Conservation (phyloP, 1,140 invertebrate genomes). For the Drosophila nigrodunni region DNA sequence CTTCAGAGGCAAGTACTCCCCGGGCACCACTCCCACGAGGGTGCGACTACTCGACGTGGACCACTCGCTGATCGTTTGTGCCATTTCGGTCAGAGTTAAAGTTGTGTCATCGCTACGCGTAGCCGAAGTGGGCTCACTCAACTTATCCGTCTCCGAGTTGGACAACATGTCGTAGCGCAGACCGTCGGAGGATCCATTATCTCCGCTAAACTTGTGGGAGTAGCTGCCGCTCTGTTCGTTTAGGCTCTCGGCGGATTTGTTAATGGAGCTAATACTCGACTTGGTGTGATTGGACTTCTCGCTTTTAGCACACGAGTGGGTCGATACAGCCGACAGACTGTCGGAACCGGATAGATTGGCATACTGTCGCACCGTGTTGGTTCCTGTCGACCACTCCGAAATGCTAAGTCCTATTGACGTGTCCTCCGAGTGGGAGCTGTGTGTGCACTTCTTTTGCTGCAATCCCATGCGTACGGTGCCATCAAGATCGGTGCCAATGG, state of each 20-base stretch:
- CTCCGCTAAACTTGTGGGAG: slow-evolving; percentile 81
- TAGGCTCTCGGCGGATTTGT: slow-evolving; percentile 82
- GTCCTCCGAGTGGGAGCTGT: slow-evolving; percentile 92
- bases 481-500: slow-evolving; percentile 90
- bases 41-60: slow-evolving; percentile 87
- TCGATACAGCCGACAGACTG: slow-evolving; percentile 87
- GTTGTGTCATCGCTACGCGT: slow-evolving; percentile 87
- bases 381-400: slow-evolving; percentile 93
- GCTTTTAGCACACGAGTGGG: slow-evolving; percentile 86
- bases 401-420: slow-evolving; percentile 93
- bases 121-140: slow-evolving; percentile 85
- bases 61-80: slow-evolving; percentile 87
- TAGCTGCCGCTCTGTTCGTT: slow-evolving; percentile 82
- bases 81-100: slow-evolving; percentile 85
- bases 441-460: slow-evolving; percentile 90
- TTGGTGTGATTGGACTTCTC: slow-evolving; percentile 87
- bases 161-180: slow-evolving; percentile 86
- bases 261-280: slow-evolving; percentile 85
- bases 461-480: slow-evolving; percentile 91
- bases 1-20: slow-evolving; percentile 78
- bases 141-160: slow-evolving; percentile 86
- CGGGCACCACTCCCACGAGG: slow-evolving; percentile 85
- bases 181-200: slow-evolving; percentile 82
- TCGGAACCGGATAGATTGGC: slow-evolving; percentile 89
- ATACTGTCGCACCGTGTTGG: slow-evolving; percentile 91